These are phyloP conservation scores for Onthophagus taurus DNA, from an alignment of 1,140 invertebrate species.

Conservation along the genomic window DNA sequence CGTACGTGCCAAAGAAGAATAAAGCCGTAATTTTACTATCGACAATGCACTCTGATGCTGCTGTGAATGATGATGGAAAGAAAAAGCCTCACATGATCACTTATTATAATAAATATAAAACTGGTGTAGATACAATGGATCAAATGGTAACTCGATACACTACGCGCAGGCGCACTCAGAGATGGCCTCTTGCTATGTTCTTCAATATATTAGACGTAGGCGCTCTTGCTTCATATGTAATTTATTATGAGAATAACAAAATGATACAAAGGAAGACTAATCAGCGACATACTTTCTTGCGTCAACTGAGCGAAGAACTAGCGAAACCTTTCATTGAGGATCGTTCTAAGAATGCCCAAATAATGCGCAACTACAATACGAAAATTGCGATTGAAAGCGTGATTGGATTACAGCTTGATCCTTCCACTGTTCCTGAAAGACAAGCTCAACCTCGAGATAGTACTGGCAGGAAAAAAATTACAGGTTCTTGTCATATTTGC, in stretches of 20 bases:
- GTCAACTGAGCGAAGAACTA: constrained; percentile 14
- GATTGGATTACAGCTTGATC: not conserved
- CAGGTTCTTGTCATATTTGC: constrained; percentile 15
- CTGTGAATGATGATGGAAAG: too few relatives aligned
- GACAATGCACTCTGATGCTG: too few relatives aligned
- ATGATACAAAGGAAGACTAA: constrained; percentile 12
- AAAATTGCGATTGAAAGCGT: not conserved
- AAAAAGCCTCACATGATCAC: too few relatives aligned
- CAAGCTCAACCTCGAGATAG: not conserved
- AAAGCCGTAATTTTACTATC: too few relatives aligned
- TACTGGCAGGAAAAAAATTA: not conserved
- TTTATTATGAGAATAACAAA: constrained; percentile 13
- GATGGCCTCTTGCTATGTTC: constrained; percentile 44
- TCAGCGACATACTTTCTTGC: constrained; percentile 10
- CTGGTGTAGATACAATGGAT: not conserved
- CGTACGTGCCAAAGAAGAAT: too few relatives aligned
- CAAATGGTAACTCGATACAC: not conserved
- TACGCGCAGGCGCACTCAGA: constrained; percentile 38
- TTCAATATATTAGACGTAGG: constrained; percentile 41
- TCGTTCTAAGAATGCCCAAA: not conserved
- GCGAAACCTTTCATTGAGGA: constrained; percentile 10
- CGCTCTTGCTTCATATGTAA: constrained; percentile 11
- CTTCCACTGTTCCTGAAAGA: not conserved
- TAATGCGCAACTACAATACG: not conserved
- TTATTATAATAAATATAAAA: too few relatives aligned